Base-by-base conservation (phyloP, 2,888 invertebrate species). In the Eupithecia insigniata region DNA sequence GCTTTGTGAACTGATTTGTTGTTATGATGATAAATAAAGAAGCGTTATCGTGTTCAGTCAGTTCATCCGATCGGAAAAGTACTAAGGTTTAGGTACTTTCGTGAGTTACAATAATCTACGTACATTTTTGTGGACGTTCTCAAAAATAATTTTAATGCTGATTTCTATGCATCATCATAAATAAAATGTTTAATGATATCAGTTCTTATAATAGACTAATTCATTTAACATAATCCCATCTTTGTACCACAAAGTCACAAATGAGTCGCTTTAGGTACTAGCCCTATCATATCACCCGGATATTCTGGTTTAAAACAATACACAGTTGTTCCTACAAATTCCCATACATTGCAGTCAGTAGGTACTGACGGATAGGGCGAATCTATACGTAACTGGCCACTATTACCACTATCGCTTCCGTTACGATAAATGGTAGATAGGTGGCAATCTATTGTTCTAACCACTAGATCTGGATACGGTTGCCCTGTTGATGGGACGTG, bases 401-500 rank as follows among this genome's bases (percentile, higher is more conserved):
- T 90, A 88, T 90, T 89, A 90, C 92, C 92, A 70, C 92, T 92
- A 92, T 92, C 92, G 88, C 89, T 86, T 93, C 93, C 93, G 90
- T 84, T 82, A 82, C 86, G 89, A 90, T 92, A 90, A 87, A 85
- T 79, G 83, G 79, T 85, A 69, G 86, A 85, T 85, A 82, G 84
- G 82, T 82, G 80, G 85, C 91, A 91, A 91, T 90, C 90, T 90
- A 89, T 91, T 90, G 90, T 90, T 84, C 84, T 86, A 84, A 85
- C 85, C 83, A 74, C 80, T 77, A 66, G 74, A 74, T 74, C 74
- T 69, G 74, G 69, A 74, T 72, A 74, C 32, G 69, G 55, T 43
- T 43, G 39, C 71, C 71, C 61, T 66, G 70, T 74, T 74, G 71
- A 74, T 74, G 71, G 74, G 66, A 69, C 67, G 30, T 51, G 67